phyloP scores from a whole-genome alignment of 2,888 invertebrate species.

The Desoria tigrina region DNA sequence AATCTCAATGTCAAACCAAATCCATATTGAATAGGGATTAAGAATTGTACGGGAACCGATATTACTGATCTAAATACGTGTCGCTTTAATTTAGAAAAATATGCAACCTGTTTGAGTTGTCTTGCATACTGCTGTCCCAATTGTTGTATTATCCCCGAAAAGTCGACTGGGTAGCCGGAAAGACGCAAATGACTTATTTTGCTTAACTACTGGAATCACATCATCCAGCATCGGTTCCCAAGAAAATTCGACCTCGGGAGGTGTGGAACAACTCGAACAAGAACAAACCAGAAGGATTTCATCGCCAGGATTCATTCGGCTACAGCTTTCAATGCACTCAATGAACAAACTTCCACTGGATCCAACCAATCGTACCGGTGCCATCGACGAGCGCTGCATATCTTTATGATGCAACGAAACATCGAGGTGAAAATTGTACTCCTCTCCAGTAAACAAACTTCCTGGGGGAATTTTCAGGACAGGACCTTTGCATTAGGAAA shows the following conservation, averaged over 20 bases:
- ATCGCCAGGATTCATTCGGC: neutral
- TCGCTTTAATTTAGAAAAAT: too few species aligned
- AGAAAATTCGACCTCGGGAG: neutral
- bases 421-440: neutral
- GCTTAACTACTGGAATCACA: neutral
- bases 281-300: neutral
- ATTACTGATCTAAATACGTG: too few species aligned
- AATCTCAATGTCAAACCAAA: too few species aligned
- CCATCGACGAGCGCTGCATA: neutral
- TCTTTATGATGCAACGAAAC: neutral
- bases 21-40: too few species aligned
- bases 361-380: too few species aligned
- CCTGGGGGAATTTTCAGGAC: neutral
- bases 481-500: neutral
- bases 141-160: too few species aligned
- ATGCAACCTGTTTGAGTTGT: too few species aligned
- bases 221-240: neutral
- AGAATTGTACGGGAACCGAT: too few species aligned
- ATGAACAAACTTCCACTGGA: too few species aligned
- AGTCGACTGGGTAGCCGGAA: neutral
- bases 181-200: neutral
- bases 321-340: neutral
- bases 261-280: neutral
- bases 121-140: too few species aligned
- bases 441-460: neutral